Evolutionary conservation across 1,140 invertebrate genomes (phyloP), one percentile per base, ranked within the genome.

Genomic region (Belonocnema kinseyi): DNA sequence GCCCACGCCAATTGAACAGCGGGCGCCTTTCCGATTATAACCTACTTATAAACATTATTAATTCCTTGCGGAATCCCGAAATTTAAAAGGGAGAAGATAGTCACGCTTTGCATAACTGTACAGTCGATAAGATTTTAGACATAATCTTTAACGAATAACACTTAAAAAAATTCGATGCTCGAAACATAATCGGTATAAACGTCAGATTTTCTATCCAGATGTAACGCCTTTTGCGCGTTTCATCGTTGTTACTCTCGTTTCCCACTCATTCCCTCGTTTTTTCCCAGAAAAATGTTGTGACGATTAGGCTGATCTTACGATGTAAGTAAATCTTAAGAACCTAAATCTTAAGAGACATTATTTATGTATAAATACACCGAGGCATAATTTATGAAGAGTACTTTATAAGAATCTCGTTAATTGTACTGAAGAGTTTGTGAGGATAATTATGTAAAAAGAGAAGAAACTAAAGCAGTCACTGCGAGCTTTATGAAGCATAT

Each of bases 1-100:
- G 70, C 93, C 93, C 50, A 94, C 93, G 58, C 92, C 93, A 16
- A 92, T 93, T 33, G 92, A 94, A 74, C 92, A 93, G 80, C 90
- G 93, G 75, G 94, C 94, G 83, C 94, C 94, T 52, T 95, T 95
- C 89, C 91, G 94, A 87, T 92, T 95, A 56, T 95, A 94, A 92
- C 77, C 61, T 6, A 66, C n/a, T 83, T 52, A 51, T n/a, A 72
- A 17, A 21, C 4, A 71, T n/a, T 26, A 71, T n/a, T 26, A 51
- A 72, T 50, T 72, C 40, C 46, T 14, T 50, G 19, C 26, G 14
- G 17, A 52, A 17, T n/a, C 46, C 46, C 11, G 17, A 72, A 51
- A 51, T 50, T n/a, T 21, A 14, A 71, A 19, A 19, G 50, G 71
- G 50, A 72, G 50, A 72, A 72, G n/a, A 51, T 50, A 72, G 71